Evolutionary conservation across 1,140 invertebrate species (phyloP).

Genomic region (Phymastichus coffea): DNA sequence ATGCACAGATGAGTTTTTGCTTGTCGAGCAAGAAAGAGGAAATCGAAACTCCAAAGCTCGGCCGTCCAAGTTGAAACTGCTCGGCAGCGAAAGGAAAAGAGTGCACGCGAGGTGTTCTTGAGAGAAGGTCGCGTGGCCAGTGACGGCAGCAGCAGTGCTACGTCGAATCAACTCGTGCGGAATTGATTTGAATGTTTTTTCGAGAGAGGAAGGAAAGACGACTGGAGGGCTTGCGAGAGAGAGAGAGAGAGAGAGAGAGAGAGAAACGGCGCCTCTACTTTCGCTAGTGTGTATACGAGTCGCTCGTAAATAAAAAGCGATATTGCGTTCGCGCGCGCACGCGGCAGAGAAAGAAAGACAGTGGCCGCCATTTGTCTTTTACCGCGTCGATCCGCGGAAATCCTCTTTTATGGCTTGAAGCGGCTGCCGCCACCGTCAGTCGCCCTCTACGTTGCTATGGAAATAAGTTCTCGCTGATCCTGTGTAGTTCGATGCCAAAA

Average conservation of each 20-base stretch:
- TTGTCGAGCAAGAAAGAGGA: too few species aligned
- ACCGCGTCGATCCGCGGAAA: conserved; percentile 37
- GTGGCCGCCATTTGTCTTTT: conserved; percentile 43
- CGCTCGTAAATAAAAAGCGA: conserved; percentile 46
- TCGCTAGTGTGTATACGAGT: conserved; percentile 9
- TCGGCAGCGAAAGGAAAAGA: too few species aligned
- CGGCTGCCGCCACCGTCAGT: not conserved
- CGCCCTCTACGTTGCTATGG: conserved; percentile 12
- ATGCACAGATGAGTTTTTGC: too few species aligned
- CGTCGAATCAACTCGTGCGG: too few species aligned
- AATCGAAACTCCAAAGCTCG: too few species aligned
- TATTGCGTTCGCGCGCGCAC: conserved; percentile 35
- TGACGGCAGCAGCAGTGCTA: too few species aligned
- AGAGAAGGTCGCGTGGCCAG: too few species aligned
- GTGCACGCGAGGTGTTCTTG: too few species aligned
- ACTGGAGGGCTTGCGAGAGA: not conserved
- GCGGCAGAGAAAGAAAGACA: conserved; percentile 32
- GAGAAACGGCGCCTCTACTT: conserved; percentile 1
- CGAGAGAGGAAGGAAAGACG: too few species aligned
- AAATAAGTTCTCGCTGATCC: conserved; percentile 20
- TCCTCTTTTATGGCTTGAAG: conserved; percentile 34
- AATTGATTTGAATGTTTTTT: too few species aligned
- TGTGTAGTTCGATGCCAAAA: not conserved
- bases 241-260: conserved; percentile 6
- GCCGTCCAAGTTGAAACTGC: too few species aligned